phyloP scores from a whole-genome alignment of 2,888 invertebrate genomes.

The Melinaea marsaeus region DNA sequence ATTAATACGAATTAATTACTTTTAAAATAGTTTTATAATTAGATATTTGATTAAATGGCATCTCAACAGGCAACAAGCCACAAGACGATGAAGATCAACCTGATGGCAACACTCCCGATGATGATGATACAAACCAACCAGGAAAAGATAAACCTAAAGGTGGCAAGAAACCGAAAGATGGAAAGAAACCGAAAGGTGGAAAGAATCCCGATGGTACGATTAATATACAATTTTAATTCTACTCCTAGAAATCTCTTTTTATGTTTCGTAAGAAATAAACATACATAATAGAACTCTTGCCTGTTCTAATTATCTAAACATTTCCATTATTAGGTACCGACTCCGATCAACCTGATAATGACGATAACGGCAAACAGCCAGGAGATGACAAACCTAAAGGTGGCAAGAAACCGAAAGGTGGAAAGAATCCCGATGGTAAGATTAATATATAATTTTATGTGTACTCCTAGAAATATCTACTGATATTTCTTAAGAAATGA shows the following conservation, averaged over 20 bases:
- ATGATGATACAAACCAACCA: not conserved
- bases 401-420: slow-evolving; percentile 3
- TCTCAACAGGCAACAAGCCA: too few species aligned
- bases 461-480: too few species aligned
- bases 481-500: not conserved
- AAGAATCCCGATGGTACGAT: not conserved
- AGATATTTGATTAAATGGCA: too few species aligned
- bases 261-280: too few species aligned
- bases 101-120: not conserved
- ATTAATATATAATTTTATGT: too few species aligned
- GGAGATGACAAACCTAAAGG: slow-evolving; percentile 1
- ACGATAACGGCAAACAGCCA: not conserved
- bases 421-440: not conserved
- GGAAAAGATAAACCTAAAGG: not conserved
- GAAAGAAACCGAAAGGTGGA: not conserved
- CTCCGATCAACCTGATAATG: not conserved
- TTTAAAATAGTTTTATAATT: too few species aligned
- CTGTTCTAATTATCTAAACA: not conserved
- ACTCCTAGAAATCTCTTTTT: too few species aligned
- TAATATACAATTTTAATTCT: not conserved
- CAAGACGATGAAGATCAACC: not conserved
- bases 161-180: slow-evolving; percentile 5
- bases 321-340: not conserved
- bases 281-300: too few species aligned
- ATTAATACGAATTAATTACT: too few species aligned